These are phyloP conservation scores for Zaprionus lachaisei DNA, from an alignment of 1,140 invertebrate species.

Conservation along the genomic window DNA sequence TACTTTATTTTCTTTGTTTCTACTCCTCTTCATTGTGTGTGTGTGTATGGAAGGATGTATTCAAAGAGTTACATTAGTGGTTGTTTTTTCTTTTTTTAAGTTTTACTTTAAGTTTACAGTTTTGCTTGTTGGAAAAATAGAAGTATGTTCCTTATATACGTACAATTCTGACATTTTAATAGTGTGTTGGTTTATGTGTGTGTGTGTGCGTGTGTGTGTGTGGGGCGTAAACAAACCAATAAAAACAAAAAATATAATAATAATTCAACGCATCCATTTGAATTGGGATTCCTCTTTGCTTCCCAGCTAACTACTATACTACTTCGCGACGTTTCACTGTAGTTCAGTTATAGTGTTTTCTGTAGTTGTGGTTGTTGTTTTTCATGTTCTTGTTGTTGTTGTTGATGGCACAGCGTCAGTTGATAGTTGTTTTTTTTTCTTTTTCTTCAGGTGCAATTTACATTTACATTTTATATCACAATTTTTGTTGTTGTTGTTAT, in stretches of 20 bases:
- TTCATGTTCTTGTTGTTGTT: conserved; percentile 51
- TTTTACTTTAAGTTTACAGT: conserved; percentile 46
- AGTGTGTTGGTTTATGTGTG: conserved; percentile 10
- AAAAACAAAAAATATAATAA: conserved; percentile 45
- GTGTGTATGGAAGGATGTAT: conserved; percentile 39
- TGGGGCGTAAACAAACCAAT: conserved; percentile 68
- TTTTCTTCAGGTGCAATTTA: conserved; percentile 79
- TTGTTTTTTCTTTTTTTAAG: conserved; percentile 28
- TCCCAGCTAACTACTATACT: conserved; percentile 38
- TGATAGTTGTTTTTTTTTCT: conserved; percentile 76
- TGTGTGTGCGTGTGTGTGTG: conserved; percentile 24
- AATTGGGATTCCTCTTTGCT: conserved; percentile 8
- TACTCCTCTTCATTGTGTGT: conserved; percentile 18
- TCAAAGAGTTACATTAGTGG: conserved; percentile 33
- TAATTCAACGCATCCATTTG: conserved; percentile 30
- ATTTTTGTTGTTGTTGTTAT: conserved; percentile 63
- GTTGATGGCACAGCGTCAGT: conserved; percentile 78
- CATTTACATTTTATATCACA: conserved; percentile 82
- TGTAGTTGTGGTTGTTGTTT: conserved; percentile 48
- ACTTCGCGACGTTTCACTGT: conserved; percentile 27
- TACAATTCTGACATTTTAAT: conserved; percentile 52
- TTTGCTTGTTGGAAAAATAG: conserved; percentile 72
- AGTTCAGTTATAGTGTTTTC: conserved; percentile 10
- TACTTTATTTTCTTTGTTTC: conserved; percentile 20
- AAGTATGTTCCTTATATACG: conserved; percentile 59